phyloP scores from a whole-genome alignment of 2,113 vertebrate species.

The Psephotus haematonotus region DNA sequence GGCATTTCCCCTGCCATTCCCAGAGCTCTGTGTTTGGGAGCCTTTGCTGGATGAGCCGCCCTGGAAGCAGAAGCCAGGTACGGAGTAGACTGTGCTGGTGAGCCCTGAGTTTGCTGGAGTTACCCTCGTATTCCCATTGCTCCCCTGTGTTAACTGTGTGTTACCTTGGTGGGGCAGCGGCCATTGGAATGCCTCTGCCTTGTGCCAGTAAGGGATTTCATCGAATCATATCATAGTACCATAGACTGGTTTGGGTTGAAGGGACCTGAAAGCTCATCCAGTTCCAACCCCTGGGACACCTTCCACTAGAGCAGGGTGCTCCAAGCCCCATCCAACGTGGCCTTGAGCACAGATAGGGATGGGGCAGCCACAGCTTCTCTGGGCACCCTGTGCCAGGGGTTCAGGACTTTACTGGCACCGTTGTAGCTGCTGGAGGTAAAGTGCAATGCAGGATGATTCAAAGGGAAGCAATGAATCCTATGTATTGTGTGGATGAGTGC shows the following conservation, averaged over 20 bases:
- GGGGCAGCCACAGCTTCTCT: neutral
- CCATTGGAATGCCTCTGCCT: neutral
- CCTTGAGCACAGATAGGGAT: neutral
- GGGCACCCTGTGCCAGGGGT: neutral
- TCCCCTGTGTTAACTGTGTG: neutral
- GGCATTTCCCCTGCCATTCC: accelerated
- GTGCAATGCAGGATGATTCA: accelerated
- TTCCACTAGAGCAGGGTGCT: neutral
- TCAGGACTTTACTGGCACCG: neutral
- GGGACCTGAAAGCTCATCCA: neutral
- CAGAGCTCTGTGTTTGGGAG: neutral
- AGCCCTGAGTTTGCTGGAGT: neutral
- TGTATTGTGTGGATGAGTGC: accelerated
- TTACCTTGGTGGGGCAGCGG: neutral
- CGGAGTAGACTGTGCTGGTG: accelerated
- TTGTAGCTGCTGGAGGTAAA: neutral
- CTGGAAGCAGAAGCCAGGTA: neutral
- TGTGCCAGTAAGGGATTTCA: neutral
- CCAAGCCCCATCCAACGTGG: neutral
- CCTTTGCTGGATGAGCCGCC: neutral
- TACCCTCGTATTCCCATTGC: neutral
- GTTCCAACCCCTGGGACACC: neutral
- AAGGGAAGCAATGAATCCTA: neutral
- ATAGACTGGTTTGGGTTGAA: neutral
- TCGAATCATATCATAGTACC: neutral